Percentiles rank a stretch among this genome's conserved stretches.
Evolutionary conservation across 2,888 invertebrate genomes (phyloP).

Genomic region (Pseudeuparius sepicola): DNA sequence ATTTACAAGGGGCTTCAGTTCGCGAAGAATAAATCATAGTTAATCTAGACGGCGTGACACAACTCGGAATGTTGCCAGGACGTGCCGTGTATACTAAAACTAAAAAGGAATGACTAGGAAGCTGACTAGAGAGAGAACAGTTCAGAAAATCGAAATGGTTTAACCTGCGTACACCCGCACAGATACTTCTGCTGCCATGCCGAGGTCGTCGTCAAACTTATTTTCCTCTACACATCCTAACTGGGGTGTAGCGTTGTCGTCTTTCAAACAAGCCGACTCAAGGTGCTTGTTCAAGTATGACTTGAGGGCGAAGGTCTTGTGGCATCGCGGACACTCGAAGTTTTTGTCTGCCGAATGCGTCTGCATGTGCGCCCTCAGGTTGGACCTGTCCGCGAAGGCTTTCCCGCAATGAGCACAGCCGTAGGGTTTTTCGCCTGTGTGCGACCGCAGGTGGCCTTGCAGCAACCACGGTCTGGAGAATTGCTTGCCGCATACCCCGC

Average conservation of each 20-base stretch:
- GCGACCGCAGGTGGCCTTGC: constrained; percentile 77
- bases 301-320: constrained; percentile 87
- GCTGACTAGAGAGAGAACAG: constrained; percentile 27
- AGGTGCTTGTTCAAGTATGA: constrained; percentile 91
- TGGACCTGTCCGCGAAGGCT: constrained; percentile 89
- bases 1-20: constrained; percentile 38
- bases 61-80: too few species aligned
- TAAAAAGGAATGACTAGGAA: constrained; percentile 24
- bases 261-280: constrained; percentile 79
- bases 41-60: too few species aligned
- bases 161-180: constrained; percentile 33
- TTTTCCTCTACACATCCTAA: constrained; percentile 16
- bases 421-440: constrained; percentile 90
- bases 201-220: constrained; percentile 21
- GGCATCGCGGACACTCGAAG: constrained; percentile 77
- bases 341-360: constrained; percentile 88
- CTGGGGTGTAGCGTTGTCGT: too few species aligned
- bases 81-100: constrained; percentile 7
- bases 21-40: constrained; percentile 37
- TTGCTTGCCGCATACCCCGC: constrained; percentile 86
- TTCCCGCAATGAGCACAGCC: constrained; percentile 91
- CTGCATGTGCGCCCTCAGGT: constrained; percentile 88
- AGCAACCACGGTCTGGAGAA: constrained; percentile 95
- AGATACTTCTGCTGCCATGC: constrained; percentile 25
- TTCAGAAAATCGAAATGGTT: too few species aligned